These are phyloP conservation scores for Mythimna lalbum DNA, from an alignment of 2,888 invertebrate genomes.

Conservation along the genomic window DNA sequence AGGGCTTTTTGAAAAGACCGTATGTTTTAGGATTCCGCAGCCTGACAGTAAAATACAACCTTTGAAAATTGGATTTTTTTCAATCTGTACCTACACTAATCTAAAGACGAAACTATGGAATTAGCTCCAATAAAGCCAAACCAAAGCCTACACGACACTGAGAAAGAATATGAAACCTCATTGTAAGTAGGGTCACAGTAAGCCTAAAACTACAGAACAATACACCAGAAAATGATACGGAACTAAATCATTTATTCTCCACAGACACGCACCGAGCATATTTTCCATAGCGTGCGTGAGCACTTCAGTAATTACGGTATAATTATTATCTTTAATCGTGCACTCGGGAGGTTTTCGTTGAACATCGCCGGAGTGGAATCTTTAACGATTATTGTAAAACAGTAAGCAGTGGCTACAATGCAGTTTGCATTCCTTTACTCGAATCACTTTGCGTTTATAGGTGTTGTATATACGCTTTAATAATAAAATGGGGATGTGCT, in stretches of 20 bases:
- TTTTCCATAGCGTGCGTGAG: slow-evolving; percentile 56
- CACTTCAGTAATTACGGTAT: slow-evolving; percentile 55
- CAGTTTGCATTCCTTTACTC: slow-evolving; percentile 46
- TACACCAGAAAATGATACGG: slow-evolving; percentile 45
- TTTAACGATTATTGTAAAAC: slow-evolving; percentile 58
- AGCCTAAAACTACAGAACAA: slow-evolving; percentile 15
- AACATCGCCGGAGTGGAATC: slow-evolving; percentile 39
- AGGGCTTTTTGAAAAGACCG: slow-evolving; percentile 31
- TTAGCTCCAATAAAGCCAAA: neutral
- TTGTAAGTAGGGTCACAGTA: slow-evolving; percentile 12
- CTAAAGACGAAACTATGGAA: neutral
- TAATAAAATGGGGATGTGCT: neutral
- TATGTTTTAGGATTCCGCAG: slow-evolving; percentile 44
- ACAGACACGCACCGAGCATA: slow-evolving; percentile 41
- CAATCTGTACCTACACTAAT: neutral
- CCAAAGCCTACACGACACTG: neutral
- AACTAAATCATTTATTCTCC: slow-evolving; percentile 36
- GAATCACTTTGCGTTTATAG: slow-evolving; percentile 26
- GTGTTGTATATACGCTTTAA: slow-evolving; percentile 1
- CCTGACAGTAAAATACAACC: neutral
- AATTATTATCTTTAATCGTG: slow-evolving; percentile 57
- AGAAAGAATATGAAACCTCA: slow-evolving; percentile 4
- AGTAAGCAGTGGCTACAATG: slow-evolving; percentile 33
- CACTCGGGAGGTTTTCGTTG: slow-evolving; percentile 47
- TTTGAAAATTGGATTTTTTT: neutral